Base-by-base conservation (phyloP, 2,888 invertebrate genomes). In the Caenorhabditis auriculariae region DNA sequence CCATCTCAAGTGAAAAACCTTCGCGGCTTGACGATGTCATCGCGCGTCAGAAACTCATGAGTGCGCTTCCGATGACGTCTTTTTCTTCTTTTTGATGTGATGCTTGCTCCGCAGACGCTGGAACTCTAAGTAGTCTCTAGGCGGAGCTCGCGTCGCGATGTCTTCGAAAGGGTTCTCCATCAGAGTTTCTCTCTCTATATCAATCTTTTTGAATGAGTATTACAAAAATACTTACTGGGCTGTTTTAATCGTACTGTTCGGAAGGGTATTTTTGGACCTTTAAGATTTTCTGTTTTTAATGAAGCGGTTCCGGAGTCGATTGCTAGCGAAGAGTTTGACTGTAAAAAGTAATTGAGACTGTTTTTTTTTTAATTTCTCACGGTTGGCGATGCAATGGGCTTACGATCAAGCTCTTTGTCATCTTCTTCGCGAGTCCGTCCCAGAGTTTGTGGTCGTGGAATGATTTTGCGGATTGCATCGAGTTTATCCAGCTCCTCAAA, bases 141-240 rank as follows among this genome's bases (percentile, higher is more conserved):
- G 66, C 28, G 71, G 71, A 2, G 69, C 58, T 42, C 71, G 28
- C 3, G 71, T 71, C 1, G 69, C 66, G 4, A 71, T 69, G 38
- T 71, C 71, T 53, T 69, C 69, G 35, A 71, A 71, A 3, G 71
- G 71, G 46, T 71, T 71, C n/a, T 38, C 66, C n/a, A n/a, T n/a
- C n/a, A n/a, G n/a, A n/a, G n/a, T n/a, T n/a, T n/a, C n/a, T n/a
- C n/a, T n/a, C n/a, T n/a, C n/a, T n/a, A n/a, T n/a, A n/a, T n/a
- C n/a, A n/a, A n/a, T n/a, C n/a, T n/a, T n/a, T n/a, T n/a, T n/a
- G n/a, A n/a, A n/a, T n/a, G n/a, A n/a, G n/a, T n/a, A n/a, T n/a
- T n/a, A n/a, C n/a, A n/a, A n/a, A n/a, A n/a, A n/a, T n/a, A n/a
- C n/a, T n/a, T n/a, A n/a, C n/a, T n/a, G n/a, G n/a, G n/a, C n/a